Base-by-base conservation (phyloP, 2,797 vertebrate genomes). In the Rhyacichthys aspro region DNA sequence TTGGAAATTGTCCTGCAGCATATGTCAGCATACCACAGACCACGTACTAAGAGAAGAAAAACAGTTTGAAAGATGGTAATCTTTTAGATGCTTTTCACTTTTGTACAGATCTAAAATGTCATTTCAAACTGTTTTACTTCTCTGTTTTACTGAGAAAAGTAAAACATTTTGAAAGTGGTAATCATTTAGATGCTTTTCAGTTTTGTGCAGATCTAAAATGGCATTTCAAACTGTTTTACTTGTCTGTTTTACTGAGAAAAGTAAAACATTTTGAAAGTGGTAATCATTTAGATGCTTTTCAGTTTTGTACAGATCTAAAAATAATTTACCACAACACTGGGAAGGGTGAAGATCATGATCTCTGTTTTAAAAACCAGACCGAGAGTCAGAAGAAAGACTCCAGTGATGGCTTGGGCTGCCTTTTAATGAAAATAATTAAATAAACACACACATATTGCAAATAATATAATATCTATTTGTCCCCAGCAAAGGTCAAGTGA, bases 321-420 rank as follows among this genome's bases (percentile, higher is more conserved):
- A n/a, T 17, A 39, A 49, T 68, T 89, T 82, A 94, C 93, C 90
- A 91, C 14, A 16, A 78, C 1, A 70, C 76, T 82, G 14, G 85
- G 75, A 0, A 86, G 0, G 36, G 65, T 71, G 54, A 23, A 58
- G 0, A 18, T 0, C 2, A 2, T 0, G 1, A 0, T 0, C 0
- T 0, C 0, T 0, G 0, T 0, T 0, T 0, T 0, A 0, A 38
- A 0, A 17, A 85, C 8, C 39, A 75, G 2, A 7, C 83, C 79
- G 0, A 94, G 72, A 46, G 18, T 14, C 12, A 87, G 0, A 44
- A 91, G 11, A 28, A 91, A 86, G 19, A 91, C 44, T n/a, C 90
- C 91, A 43, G 61, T 28, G 2, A 81, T 58, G 36, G 75, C 61
- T 68, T 94, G 93, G n/a, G 82, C 89, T 10, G 76, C 89, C 92